Evolutionary conservation across 2,888 invertebrate species (phyloP), one percentile per base, ranked within the genome.

Genomic region (Pyralis farinalis): DNA sequence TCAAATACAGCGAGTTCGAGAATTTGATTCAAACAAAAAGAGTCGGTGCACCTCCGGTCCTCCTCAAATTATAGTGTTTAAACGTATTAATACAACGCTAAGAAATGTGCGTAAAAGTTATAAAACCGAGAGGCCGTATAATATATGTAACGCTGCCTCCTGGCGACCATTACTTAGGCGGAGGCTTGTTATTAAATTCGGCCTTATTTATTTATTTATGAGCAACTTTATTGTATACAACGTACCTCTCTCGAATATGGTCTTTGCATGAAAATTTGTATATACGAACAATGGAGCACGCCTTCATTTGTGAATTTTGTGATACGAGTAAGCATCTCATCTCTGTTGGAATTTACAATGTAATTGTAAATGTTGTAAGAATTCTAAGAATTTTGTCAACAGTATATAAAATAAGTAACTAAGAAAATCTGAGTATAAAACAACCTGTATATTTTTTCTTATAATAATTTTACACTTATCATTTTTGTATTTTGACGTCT

Each of bases 121-220:
- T 72, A 83, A 83, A 81, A 75, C 63, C 65, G 61, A 73, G 68
- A 67, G 67, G 62, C 65, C 60, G 63, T 58, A 70, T 84, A 84
- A 82, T 79, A 83, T 79, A 85, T 82, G 82, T 81, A 77, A 71
- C 72, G 62, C 63, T 86, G 86, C 86, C 87, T 86, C 55, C 84
- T 85, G 86, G 87, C 78, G 79, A 57, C 73, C 82, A 86, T 88
- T 86, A 86, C 76, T 87, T 82, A 82, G 70, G 65, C 56, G 66
- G 5, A 53, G 63, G 67, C 84, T 85, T 84, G 84, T 86, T 86
- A 88, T 88, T 88, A 88, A 81, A 85, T 78, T 81, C 80, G 80
- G 75, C 71, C 73, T 80, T 85, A 85, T 85, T 86, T 86, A 83
- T 84, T 85, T 85, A 87, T 87, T 85, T 85, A 83, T 75, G 78